phyloP scores from a whole-genome alignment of 2,888 invertebrate species.

The Nowickia ferox region DNA sequence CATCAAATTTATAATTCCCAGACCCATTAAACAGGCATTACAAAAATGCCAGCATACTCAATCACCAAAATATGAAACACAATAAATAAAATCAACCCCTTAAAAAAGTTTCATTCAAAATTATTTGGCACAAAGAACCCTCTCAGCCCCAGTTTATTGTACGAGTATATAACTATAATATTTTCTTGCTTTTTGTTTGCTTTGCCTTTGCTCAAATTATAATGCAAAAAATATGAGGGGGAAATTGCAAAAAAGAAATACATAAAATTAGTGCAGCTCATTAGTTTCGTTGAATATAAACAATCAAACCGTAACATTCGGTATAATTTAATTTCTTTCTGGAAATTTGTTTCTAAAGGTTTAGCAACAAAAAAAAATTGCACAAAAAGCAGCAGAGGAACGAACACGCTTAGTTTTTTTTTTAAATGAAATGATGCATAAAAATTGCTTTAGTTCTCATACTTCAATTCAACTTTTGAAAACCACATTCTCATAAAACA shows the following conservation, averaged over 20 bases:
- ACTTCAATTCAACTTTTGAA: conserved; percentile 6
- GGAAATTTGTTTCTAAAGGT: conserved; percentile 30
- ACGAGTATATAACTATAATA: neutral
- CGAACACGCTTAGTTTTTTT: neutral
- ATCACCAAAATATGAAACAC: conserved; percentile 9
- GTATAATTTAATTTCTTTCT: conserved; percentile 51
- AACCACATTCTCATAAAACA: conserved; percentile 25
- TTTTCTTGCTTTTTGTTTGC: conserved; percentile 13
- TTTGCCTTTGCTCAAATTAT: conserved; percentile 18
- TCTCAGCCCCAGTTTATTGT: conserved; percentile 22
- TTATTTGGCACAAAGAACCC: conserved; percentile 58
- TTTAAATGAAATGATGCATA: neutral
- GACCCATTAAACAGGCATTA: conserved; percentile 68
- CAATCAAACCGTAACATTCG: conserved; percentile 61
- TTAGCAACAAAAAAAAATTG: conserved; percentile 20
- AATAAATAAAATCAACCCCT: conserved; percentile 61
- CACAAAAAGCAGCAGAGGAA: neutral
- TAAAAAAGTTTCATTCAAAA: conserved; percentile 42
- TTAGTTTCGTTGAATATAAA: conserved; percentile 72
- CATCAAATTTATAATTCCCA: conserved; percentile 69
- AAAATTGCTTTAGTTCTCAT: conserved; percentile 40
- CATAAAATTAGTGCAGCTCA: conserved; percentile 74
- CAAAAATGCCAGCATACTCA: conserved; percentile 66
- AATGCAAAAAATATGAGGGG: conserved; percentile 17
- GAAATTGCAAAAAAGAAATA: conserved; percentile 27